phyloP scores from a whole-genome alignment of 2,888 invertebrate species.

The Agonopterix heracliana region DNA sequence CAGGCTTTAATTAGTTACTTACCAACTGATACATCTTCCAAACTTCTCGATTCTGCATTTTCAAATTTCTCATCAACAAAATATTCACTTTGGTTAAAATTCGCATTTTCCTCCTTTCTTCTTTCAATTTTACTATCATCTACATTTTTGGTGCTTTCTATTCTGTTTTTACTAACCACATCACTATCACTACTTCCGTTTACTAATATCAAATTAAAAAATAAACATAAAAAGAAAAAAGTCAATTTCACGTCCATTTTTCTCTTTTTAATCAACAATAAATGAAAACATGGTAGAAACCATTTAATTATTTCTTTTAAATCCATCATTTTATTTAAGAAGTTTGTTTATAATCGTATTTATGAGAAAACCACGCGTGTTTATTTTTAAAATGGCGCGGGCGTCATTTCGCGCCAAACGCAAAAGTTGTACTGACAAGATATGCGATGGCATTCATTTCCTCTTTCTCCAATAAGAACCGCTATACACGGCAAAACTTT shows the following conservation, averaged over 20 bases:
- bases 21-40: slow-evolving; percentile 23
- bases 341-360: slow-evolving; percentile 14
- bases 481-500: slow-evolving; percentile 34
- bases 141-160: slow-evolving; percentile 33
- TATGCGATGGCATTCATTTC: slow-evolving; percentile 37
- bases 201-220: slow-evolving; percentile 42
- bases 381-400: slow-evolving; percentile 10
- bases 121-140: slow-evolving; percentile 9
- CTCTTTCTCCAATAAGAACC: slow-evolving; percentile 42
- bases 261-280: slow-evolving; percentile 35
- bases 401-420: slow-evolving; percentile 44
- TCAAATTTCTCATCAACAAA: background rate
- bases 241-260: slow-evolving; percentile 36
- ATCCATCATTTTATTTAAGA: slow-evolving; percentile 48
- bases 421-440: slow-evolving; percentile 34
- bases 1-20: slow-evolving; percentile 12
- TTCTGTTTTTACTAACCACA: slow-evolving; percentile 17
- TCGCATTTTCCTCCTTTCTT: slow-evolving; percentile 19
- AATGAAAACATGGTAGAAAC: slow-evolving; percentile 67
- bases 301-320: slow-evolving; percentile 68
- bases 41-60: slow-evolving; percentile 6
- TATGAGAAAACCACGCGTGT: slow-evolving; percentile 7
- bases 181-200: slow-evolving; percentile 29
- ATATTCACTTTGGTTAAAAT: slow-evolving; percentile 32
- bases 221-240: slow-evolving; percentile 47